Conservation (phyloP, 2,797 vertebrate genomes). For the Rhinoraja longicauda region DNA sequence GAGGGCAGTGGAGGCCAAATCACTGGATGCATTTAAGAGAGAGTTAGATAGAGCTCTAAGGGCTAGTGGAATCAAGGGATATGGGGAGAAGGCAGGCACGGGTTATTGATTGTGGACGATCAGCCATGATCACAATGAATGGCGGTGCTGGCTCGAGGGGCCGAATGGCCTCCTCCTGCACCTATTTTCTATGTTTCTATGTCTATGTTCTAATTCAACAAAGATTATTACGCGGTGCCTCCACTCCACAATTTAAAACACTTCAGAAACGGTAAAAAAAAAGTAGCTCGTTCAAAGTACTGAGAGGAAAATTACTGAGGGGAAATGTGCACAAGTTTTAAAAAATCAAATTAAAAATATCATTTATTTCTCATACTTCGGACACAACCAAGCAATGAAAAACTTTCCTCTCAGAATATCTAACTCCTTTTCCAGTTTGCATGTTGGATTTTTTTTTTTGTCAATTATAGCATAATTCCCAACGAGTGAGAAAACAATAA, state of each 20-base stretch:
- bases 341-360: neutral
- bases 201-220: no score
- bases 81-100: no score
- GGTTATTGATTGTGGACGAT: no score
- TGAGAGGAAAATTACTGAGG: neutral
- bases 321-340: neutral
- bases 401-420: neutral
- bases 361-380: neutral
- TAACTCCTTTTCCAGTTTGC: neutral
- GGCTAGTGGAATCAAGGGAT: no score
- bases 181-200: no score
- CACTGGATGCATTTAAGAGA: no score
- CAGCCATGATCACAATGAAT: no score
- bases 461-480: neutral
- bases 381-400: neutral
- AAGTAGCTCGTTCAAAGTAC: neutral
- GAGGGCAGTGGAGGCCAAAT: no score
- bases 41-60: no score
- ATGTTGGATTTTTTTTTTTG: neutral
- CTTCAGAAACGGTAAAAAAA: neutral
- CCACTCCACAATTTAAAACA: neutral
- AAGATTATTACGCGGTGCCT: neutral
- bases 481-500: neutral
- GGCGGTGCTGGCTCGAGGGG: no score
- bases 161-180: no score